Evolutionary conservation across 1,140 invertebrate species (phyloP).

Genomic region (Forficula auricularia): DNA sequence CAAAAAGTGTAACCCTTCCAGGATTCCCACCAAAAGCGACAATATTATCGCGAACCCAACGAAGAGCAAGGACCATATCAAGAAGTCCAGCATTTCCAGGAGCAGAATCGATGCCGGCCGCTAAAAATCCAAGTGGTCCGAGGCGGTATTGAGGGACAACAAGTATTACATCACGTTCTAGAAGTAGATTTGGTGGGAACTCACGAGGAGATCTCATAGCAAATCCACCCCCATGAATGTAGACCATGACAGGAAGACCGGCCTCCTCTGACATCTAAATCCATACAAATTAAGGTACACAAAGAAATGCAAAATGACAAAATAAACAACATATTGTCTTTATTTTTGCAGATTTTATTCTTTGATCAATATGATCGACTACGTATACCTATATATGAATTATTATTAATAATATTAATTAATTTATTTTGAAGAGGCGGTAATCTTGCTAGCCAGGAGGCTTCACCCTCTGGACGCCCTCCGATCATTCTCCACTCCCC

Average conservation of each 20-base stretch:
- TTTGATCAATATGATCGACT: too few species aligned
- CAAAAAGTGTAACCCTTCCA: slow-evolving; percentile 22
- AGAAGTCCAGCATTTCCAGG: slow-evolving; percentile 37
- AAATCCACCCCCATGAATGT: slow-evolving; percentile 10
- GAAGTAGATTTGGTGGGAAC: slow-evolving; percentile 16
- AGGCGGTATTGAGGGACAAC: slow-evolving; percentile 24
- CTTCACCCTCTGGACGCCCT: too few species aligned
- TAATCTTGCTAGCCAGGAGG: too few species aligned
- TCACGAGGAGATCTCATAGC: slow-evolving; percentile 14
- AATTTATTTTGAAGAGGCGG: too few species aligned
- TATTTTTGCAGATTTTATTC: too few species aligned
- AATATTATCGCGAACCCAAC: slow-evolving; percentile 31
- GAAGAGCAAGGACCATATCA: slow-evolving; percentile 29
- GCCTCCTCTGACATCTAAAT: too few species aligned
- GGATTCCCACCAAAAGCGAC: slow-evolving; percentile 24
- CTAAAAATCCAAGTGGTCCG: slow-evolving; percentile 26
- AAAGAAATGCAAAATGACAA: too few species aligned
- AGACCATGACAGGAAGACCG: slow-evolving; percentile 11
- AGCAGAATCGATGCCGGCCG: slow-evolving; percentile 17
- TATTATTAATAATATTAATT: too few species aligned
- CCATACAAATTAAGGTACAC: too few species aligned
- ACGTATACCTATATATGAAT: too few species aligned
- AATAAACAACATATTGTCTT: too few species aligned
- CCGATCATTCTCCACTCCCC: too few species aligned
- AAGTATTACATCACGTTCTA: slow-evolving; percentile 21